Evolutionary conservation across 2,797 vertebrate species (phyloP), one percentile per base, ranked within the genome.

Genomic region (Characodon lateralis): DNA sequence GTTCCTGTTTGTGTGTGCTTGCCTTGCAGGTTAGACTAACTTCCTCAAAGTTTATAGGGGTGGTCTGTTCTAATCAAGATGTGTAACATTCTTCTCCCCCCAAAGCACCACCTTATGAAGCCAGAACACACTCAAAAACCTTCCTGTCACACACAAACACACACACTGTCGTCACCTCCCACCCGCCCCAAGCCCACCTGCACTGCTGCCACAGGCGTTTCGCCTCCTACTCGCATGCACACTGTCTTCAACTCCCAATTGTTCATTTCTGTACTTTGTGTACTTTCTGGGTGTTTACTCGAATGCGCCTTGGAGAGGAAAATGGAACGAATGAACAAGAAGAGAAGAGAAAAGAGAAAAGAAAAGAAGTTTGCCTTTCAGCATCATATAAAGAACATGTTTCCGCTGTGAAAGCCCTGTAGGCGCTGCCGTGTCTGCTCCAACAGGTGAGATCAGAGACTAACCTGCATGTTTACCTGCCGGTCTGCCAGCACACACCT

Each of bases 361-460:
- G 72, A 31, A 58, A 39, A 9, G 68, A 28, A 72, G 39, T 72
- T 46, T 73, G 59, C 72, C 73, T 85, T 76, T 80, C 73, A 89
- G 78, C 83, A 73, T 83, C 84, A 74, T 76, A 87, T 86, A 87
- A 86, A 93, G 85, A 80, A 78, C 72, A 78, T 28, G 84, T 87
- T 94, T 92, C 90, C 88, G 86, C 81, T 81, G 85, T 77, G 73
- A 79, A 88, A 87, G 82, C 85, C 90, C 88, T 81, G 86, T 77
- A 89, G 91, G 88, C 91, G 85, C 85, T 89, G 85, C 75, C 51
- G 80, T 79, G 88, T 91, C 91, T 91, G 87, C 90, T 85, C 81
- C 85, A 87, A 84, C 93, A 93, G 89, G 89, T 92, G 91, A 94
- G 92, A 92, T 94, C 91, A 94, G 85, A 93, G 89, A 92, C 76